Percentiles rank a stretch among this genome's conserved stretches.
phyloP scores from a whole-genome alignment of 1,140 invertebrate genomes.

The Cyclina sinensis region DNA sequence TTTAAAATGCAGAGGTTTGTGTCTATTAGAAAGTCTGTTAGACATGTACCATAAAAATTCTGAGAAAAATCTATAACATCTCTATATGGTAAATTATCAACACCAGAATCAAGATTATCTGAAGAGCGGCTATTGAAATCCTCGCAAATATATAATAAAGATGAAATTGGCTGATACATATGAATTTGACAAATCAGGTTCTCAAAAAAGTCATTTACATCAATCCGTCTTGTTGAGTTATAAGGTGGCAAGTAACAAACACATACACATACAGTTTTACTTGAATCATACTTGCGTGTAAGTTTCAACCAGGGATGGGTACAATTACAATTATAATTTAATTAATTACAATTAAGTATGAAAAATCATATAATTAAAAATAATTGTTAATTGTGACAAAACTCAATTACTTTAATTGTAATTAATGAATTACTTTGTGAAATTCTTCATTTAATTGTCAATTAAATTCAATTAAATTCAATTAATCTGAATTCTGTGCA shows the following conservation, averaged over 20 bases:
- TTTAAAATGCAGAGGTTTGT: constrained; percentile 9
- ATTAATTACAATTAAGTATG: too few species aligned
- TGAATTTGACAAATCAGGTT: neutral
- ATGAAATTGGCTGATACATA: neutral
- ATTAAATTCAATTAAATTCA: too few species aligned
- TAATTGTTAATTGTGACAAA: too few species aligned
- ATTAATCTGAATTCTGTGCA: too few species aligned
- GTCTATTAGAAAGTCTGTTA: constrained; percentile 40
- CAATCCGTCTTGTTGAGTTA: neutral
- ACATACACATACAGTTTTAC: neutral
- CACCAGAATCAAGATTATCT: neutral
- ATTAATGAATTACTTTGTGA: too few species aligned
- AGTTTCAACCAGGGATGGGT: too few species aligned
- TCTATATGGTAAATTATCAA: constrained; percentile 9
- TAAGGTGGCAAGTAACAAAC: neutral
- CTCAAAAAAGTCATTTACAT: neutral
- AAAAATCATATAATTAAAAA: too few species aligned
- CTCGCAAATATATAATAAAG: neutral
- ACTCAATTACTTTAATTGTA: too few species aligned
- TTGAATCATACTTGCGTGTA: neutral
- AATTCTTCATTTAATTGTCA: too few species aligned
- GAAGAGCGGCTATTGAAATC: neutral
- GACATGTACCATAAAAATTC: neutral
- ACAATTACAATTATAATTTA: too few species aligned
- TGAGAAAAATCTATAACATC: constrained; percentile 2